Conservation (phyloP, 2,113 vertebrate genomes). For the Oostethus manadensis region DNA sequence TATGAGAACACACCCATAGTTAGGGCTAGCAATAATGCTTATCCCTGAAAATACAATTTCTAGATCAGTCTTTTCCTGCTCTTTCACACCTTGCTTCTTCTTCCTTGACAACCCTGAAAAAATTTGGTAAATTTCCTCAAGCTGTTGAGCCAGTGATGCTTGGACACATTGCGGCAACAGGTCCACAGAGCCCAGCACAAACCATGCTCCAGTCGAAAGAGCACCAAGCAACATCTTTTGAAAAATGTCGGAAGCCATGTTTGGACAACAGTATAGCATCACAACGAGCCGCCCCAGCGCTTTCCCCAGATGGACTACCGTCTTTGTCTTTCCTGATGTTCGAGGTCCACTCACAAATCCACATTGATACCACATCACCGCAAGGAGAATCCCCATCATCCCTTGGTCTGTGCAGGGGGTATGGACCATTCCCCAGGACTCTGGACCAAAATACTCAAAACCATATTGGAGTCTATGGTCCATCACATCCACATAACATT, state of each 20-base stretch:
- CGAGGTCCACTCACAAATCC: slow-evolving; percentile 70
- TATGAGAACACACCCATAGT: slow-evolving; percentile 75
- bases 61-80: slow-evolving; percentile 17
- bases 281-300: slow-evolving; percentile 76
- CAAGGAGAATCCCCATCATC: slow-evolving; percentile 74
- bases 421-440: slow-evolving; percentile 60
- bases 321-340: slow-evolving; percentile 69
- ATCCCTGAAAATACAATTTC: slow-evolving; percentile 64
- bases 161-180: slow-evolving; percentile 61
- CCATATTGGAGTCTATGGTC: slow-evolving; percentile 68
- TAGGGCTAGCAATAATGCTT: slow-evolving; percentile 46
- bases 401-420: slow-evolving; percentile 71
- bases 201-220: slow-evolving; percentile 76
- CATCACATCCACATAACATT: slow-evolving; percentile 74
- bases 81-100: background rate
- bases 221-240: slow-evolving; percentile 73
- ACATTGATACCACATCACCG: slow-evolving; percentile 72
- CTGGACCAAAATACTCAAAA: slow-evolving; percentile 79
- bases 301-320: slow-evolving; percentile 64
- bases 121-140: slow-evolving; percentile 65
- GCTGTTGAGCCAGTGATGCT: slow-evolving; percentile 70
- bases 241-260: slow-evolving; percentile 47
- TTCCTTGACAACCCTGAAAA: slow-evolving; percentile 48
- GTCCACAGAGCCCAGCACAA: slow-evolving; percentile 72
- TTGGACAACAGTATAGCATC: slow-evolving; percentile 62